Conservation (phyloP, 2,888 invertebrate genomes). For the Mesorhabditis spiculigera region DNA sequence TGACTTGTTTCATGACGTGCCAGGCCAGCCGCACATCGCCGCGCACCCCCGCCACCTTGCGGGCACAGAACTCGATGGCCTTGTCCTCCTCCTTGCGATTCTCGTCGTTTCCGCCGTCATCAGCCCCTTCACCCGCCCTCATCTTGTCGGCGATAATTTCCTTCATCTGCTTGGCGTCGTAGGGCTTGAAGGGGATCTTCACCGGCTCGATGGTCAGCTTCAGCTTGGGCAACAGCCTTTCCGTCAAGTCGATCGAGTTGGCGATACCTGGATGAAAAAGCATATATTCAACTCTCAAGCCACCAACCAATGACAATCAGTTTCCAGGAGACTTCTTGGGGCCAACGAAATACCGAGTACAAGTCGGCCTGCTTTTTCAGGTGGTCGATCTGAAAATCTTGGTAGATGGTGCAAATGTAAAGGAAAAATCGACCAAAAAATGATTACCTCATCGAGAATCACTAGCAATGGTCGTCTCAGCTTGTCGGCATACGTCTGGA, state of each 20-base stretch:
- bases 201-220: constrained; percentile 69
- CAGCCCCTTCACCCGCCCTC: constrained; percentile 9
- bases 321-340: constrained; percentile 21
- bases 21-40: constrained; percentile 90
- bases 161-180: constrained; percentile 82
- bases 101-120: too few relatives aligned
- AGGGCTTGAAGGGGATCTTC: constrained; percentile 81
- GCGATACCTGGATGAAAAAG: constrained; percentile 68
- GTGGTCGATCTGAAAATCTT: constrained; percentile 25
- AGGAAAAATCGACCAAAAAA: not conserved
- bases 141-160: constrained; percentile 80
- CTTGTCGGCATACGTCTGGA: not conserved
- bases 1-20: constrained; percentile 72
- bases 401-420: not conserved
- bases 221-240: constrained; percentile 80
- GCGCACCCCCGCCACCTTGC: constrained; percentile 86
- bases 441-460: not conserved
- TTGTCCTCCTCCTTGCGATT: constrained; percentile 69
- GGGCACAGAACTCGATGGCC: constrained; percentile 85
- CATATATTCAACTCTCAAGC: not conserved
- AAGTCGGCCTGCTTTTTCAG: constrained; percentile 19
- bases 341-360: constrained; percentile 35
- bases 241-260: constrained; percentile 90
- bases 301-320: constrained; percentile 25
- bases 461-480: not conserved